Conservation (phyloP, 2,113 vertebrate species). For the Sinosuthora webbiana region DNA sequence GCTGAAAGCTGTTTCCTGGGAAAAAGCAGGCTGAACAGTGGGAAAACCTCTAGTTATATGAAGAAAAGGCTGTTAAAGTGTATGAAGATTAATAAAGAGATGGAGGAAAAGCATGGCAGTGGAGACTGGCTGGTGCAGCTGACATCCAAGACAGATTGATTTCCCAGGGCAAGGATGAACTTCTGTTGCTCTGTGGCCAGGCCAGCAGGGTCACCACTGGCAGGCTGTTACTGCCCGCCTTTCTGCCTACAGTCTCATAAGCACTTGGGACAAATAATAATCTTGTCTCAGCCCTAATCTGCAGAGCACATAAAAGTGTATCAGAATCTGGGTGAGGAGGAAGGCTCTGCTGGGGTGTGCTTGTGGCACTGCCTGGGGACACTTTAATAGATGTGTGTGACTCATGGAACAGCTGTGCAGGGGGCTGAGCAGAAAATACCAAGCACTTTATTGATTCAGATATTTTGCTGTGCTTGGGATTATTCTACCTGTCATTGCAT, state of each 20-base stretch:
- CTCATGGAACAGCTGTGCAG: no score
- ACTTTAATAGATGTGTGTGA: accelerated
- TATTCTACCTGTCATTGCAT: accelerated
- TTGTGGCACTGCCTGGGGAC: neutral
- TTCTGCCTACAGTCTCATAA: neutral
- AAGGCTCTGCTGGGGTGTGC: no score
- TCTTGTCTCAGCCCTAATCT: neutral
- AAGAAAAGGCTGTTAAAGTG: neutral
- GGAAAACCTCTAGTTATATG: neutral
- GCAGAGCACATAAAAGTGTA: accelerated
- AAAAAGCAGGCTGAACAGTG: neutral
- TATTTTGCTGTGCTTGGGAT: neutral
- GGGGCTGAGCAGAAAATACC: neutral
- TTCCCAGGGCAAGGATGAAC: no score
- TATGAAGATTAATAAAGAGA: neutral
- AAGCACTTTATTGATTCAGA: neutral
- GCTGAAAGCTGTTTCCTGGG: neutral
- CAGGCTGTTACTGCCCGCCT: neutral
- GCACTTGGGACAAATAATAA: neutral
- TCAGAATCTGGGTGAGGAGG: neutral
- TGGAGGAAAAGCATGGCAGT: neutral
- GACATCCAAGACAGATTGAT: neutral
- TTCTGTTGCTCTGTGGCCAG: neutral
- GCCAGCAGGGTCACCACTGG: neutral
- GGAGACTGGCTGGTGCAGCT: neutral